Conservation (phyloP, 2,113 vertebrate species). For the Zapus hudsonius region DNA sequence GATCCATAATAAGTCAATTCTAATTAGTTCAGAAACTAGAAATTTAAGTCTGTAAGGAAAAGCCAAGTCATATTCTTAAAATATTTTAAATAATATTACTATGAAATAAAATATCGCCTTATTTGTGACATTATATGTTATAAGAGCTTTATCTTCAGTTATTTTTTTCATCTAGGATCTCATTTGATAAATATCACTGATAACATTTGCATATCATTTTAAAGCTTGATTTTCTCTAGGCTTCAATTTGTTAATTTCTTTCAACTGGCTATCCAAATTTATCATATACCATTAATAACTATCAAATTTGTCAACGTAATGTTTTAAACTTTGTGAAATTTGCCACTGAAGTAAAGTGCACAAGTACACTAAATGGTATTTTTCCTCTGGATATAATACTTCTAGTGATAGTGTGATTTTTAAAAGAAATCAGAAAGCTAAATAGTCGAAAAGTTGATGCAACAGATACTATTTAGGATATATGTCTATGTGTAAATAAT, state of each 20-base stretch:
- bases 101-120: conserved; percentile 49
- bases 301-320: conserved; percentile 52
- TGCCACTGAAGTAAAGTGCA: conserved; percentile 56
- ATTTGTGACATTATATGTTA: conserved; percentile 30
- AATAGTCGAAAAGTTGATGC: not conserved
- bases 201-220: conserved; percentile 55
- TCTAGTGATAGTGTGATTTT: conserved; percentile 13
- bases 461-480: conserved; percentile 45
- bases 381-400: conserved; percentile 63
- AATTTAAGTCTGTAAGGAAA: conserved; percentile 86
- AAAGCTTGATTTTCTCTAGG: conserved; percentile 53
- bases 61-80: conserved; percentile 80
- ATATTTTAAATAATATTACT: conserved; percentile 62
- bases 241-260: conserved; percentile 56
- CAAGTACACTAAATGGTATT: conserved; percentile 33
- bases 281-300: conserved; percentile 39
- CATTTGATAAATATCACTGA: conserved; percentile 56
- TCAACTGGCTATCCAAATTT: conserved; percentile 25
- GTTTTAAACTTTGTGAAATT: conserved; percentile 52
- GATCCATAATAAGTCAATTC: conserved; percentile 99
- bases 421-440: conserved; percentile 59
- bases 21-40: conserved; percentile 95
- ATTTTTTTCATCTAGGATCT: conserved; percentile 28
- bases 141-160: conserved; percentile 60
- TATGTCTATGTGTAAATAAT: conserved; percentile 20